Evolutionary conservation across 2,113 vertebrate species (phyloP).

Genomic region (Mus musculus): GRCm39 chr11:93419501-93420000

Average conservation of each 20-base stretch:
- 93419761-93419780: not conserved
- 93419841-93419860: not conserved
- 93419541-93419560: not conserved
- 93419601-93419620: not conserved
- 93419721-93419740: not conserved
- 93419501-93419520: not conserved
- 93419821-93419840: not conserved
- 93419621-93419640: not conserved
- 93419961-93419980: not conserved
- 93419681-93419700: not conserved
- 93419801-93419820: not conserved
- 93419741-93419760: not conserved
- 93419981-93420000: not conserved
- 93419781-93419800: not conserved
- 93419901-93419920: not conserved
- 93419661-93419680: not conserved
- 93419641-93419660: not conserved
- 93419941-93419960: not conserved
- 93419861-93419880: not conserved
- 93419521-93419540: not conserved
- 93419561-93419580: not conserved
- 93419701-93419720: not conserved
- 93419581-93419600: not conserved
- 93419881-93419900: not conserved
- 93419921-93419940: not conserved